phyloP scores from a whole-genome alignment of 2,113 vertebrate genomes.

The Coturnix japonica region DNA sequence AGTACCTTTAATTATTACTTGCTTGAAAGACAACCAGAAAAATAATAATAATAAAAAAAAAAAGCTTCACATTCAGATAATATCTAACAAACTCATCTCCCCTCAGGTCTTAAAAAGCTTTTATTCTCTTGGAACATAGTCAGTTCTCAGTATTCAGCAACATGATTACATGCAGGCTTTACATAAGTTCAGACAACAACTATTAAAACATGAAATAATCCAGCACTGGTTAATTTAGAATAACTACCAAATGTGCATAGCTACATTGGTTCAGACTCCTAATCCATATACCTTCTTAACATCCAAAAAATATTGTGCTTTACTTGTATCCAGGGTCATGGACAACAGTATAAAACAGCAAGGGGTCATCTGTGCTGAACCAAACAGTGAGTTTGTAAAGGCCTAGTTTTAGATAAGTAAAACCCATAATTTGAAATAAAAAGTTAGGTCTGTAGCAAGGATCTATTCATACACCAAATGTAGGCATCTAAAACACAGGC shows the following conservation, averaged over 20 bases:
- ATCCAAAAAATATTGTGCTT: neutral
- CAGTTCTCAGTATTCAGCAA: neutral
- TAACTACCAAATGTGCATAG: neutral
- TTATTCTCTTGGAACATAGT: neutral
- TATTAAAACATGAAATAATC: neutral
- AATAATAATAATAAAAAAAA: neutral
- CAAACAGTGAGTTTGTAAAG: neutral
- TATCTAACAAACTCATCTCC: neutral
- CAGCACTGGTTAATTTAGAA: neutral
- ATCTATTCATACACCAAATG: neutral
- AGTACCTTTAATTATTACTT: neutral
- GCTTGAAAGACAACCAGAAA: neutral
- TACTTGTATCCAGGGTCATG: neutral
- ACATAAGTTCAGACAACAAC: neutral
- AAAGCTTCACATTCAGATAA: neutral
- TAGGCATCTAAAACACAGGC: neutral
- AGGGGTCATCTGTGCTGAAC: neutral
- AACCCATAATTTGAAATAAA: neutral
- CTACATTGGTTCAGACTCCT: neutral
- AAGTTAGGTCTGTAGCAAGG: neutral
- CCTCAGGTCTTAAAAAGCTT: neutral
- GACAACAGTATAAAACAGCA: neutral
- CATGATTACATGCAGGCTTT: neutral
- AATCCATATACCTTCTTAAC: neutral
- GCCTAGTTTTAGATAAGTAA: neutral